A percentile compares a stretch with the other conserved stretches of the same genome.
phyloP scores from a whole-genome alignment of 1,140 invertebrate species.

The Frieseomelitta varia region DNA sequence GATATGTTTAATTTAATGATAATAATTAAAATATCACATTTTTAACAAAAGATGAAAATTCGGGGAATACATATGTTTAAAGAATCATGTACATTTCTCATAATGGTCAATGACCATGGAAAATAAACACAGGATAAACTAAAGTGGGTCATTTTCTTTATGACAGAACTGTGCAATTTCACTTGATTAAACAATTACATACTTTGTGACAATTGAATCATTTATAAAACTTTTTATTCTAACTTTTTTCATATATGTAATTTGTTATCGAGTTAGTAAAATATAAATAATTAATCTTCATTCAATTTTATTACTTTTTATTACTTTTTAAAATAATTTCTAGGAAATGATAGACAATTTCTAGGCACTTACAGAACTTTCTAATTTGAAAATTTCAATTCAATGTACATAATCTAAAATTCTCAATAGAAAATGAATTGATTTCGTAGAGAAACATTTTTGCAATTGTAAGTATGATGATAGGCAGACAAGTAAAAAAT shows the following conservation, averaged over 20 bases:
- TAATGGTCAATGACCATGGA: constrained; percentile 60
- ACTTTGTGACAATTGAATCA: background rate
- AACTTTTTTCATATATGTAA: background rate
- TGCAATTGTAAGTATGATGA: background rate
- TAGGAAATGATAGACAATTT: accelerated
- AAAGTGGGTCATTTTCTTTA: constrained; percentile 65
- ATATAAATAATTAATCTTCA: no score
- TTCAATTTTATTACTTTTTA: no score
- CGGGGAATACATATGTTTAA: background rate
- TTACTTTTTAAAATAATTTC: no score
- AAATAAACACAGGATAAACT: constrained; percentile 39
- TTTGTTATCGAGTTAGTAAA: background rate
- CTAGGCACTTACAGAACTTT: background rate
- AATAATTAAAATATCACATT: background rate
- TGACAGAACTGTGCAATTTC: constrained; percentile 50
- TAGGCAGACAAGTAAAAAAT: background rate
- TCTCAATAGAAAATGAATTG: background rate
- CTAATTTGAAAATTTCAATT: background rate
- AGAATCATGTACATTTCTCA: constrained; percentile 26
- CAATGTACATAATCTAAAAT: background rate
- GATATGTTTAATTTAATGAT: background rate
- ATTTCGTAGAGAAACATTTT: background rate
- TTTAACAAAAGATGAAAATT: background rate
- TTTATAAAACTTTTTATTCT: background rate
- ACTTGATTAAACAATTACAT: constrained; percentile 11